Percentiles rank a stretch among this genome's conserved stretches.
Evolutionary conservation across 2,113 vertebrate species (phyloP).

Genomic region (Mohoua ochrocephala): DNA sequence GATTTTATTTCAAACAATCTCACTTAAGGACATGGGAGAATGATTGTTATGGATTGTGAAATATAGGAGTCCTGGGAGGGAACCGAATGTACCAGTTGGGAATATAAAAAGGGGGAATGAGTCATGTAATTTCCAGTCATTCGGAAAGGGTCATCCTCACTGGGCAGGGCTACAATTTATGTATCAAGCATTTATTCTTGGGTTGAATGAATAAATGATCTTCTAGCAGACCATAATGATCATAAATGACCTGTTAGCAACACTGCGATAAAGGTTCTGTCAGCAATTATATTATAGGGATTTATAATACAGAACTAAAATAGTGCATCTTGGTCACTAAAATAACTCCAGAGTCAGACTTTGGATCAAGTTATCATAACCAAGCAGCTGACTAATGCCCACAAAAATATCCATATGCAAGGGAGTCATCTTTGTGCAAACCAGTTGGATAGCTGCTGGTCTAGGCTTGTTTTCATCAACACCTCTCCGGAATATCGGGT

Average conservation of each 20-base stretch:
- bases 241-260: neutral
- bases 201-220: neutral
- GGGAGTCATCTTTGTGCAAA: neutral
- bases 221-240: neutral
- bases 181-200: neutral
- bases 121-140: constrained; percentile 35
- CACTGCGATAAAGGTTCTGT: constrained; percentile 19
- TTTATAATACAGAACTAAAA: constrained; percentile 43
- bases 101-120: constrained; percentile 27
- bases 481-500: neutral
- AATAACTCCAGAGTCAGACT: constrained; percentile 51
- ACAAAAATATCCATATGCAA: constrained; percentile 4
- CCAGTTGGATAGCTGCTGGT: neutral
- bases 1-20: neutral
- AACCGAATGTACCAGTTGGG: constrained; percentile 30
- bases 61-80: neutral
- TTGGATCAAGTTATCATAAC: constrained; percentile 46
- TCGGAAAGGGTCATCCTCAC: neutral
- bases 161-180: neutral
- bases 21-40: neutral
- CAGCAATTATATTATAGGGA: constrained; percentile 28
- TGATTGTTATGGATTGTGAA: neutral
- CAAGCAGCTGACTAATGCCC: constrained; percentile 26
- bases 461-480: neutral
- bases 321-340: constrained; percentile 30